A percentile compares a stretch with the other conserved stretches of the same genome.
phyloP scores from a whole-genome alignment of 2,888 invertebrate species.

The Falcaria lacertinaria region DNA sequence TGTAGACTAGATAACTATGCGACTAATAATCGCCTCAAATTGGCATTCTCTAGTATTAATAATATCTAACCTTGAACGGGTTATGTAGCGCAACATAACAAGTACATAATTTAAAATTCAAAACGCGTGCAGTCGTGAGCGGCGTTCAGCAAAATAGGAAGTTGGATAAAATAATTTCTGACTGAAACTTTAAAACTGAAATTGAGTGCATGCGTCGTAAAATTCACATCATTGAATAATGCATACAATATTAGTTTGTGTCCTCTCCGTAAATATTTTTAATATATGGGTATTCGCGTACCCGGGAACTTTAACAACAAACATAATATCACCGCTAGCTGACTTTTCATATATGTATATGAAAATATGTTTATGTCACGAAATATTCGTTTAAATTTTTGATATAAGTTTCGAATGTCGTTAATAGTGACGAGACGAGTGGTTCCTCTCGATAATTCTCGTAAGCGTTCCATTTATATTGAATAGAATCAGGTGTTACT shows the following conservation, averaged over 20 bases:
- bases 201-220: slow-evolving; percentile 55
- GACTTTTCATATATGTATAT: too few species aligned
- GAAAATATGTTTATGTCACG: too few species aligned
- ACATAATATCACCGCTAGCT: too few species aligned
- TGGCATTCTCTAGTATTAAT: slow-evolving; percentile 35
- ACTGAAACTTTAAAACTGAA: slow-evolving; percentile 62
- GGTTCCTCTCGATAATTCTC: too few species aligned
- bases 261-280: neutral
- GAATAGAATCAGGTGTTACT: too few species aligned
- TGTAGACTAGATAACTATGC: slow-evolving; percentile 8
- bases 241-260: slow-evolving; percentile 23
- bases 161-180: slow-evolving; percentile 64
- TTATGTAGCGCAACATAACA: slow-evolving; percentile 36
- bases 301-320: too few species aligned
- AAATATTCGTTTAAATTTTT: too few species aligned
- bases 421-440: too few species aligned
- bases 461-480: too few species aligned
- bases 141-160: slow-evolving; percentile 62
- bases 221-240: slow-evolving; percentile 33
- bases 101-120: slow-evolving; percentile 59
- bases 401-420: too few species aligned
- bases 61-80: slow-evolving; percentile 25
- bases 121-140: slow-evolving; percentile 61
- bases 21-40: slow-evolving; percentile 21
- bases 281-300: too few species aligned